Percentiles rank a stretch among this genome's conserved stretches.
Evolutionary conservation across 2,797 vertebrate genomes (phyloP).

Genomic region (Erithacus rubecula): DNA sequence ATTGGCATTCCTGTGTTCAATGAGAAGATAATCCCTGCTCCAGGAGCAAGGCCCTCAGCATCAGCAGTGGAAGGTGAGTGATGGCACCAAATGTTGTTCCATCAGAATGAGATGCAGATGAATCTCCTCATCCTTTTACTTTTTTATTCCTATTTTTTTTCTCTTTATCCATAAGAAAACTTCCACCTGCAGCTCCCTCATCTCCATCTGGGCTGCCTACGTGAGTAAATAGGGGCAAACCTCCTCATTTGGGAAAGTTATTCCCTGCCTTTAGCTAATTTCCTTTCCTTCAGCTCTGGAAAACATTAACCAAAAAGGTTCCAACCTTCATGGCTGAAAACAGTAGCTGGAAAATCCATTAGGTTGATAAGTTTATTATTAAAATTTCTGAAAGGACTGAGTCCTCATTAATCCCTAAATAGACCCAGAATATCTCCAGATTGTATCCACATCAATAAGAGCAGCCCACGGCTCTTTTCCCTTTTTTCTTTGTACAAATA

Average conservation of each 20-base stretch:
- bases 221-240: background rate
- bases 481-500: background rate
- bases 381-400: background rate
- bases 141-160: background rate
- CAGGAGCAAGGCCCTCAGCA: background rate
- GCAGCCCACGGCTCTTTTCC: background rate
- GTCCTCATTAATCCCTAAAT: background rate
- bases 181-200: background rate
- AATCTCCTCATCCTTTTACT: background rate
- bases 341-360: constrained; percentile 45
- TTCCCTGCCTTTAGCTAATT: constrained; percentile 10
- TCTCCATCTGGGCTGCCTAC: background rate
- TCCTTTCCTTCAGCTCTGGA: constrained; percentile 7
- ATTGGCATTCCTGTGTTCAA: background rate
- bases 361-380: background rate
- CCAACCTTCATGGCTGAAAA: background rate
- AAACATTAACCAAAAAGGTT: constrained; percentile 6
- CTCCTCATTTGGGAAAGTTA: background rate
- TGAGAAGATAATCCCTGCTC: background rate
- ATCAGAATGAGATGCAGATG: background rate
- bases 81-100: background rate
- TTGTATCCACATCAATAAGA: background rate
- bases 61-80: background rate
- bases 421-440: background rate
- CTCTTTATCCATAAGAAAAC: background rate